phyloP scores from a whole-genome alignment of 2,797 vertebrate species.

The Emys orbicularis region DNA sequence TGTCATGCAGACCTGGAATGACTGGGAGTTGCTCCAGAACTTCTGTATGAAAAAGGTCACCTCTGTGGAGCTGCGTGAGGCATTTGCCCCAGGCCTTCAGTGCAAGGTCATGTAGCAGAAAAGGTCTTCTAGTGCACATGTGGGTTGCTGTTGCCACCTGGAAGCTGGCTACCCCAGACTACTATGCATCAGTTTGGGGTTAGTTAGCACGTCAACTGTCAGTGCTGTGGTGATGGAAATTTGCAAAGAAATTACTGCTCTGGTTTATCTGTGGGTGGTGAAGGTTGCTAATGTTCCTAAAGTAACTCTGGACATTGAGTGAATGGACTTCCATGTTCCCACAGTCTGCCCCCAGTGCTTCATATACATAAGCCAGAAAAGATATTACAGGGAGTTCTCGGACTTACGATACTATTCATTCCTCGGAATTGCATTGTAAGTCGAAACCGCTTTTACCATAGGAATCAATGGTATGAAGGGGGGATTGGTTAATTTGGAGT shows the following conservation, averaged over 20 bases:
- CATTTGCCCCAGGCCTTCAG: background rate
- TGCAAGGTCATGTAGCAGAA: background rate
- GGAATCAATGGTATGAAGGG: no score
- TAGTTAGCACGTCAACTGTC: no score
- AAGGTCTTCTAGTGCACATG: background rate
- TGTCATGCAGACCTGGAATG: background rate
- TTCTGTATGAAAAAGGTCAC: rapidly evolving
- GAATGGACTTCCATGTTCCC: background rate
- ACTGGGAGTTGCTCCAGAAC: background rate
- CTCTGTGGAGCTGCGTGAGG: background rate
- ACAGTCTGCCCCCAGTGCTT: background rate
- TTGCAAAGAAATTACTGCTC: background rate
- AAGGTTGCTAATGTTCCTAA: background rate
- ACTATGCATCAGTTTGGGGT: no score
- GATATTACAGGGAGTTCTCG: no score
- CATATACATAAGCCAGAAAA: no score
- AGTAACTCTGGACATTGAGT: background rate
- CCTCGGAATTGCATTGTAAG: no score
- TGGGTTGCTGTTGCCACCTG: background rate
- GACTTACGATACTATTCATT: no score
- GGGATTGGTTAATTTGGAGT: no score
- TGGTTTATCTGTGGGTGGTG: background rate
- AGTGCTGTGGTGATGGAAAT: background rate
- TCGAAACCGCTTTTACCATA: no score
- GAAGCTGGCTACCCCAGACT: background rate